Evolutionary conservation across 2,113 vertebrate species (phyloP).

Genomic region (Paramisgurnus dabryanus): DNA sequence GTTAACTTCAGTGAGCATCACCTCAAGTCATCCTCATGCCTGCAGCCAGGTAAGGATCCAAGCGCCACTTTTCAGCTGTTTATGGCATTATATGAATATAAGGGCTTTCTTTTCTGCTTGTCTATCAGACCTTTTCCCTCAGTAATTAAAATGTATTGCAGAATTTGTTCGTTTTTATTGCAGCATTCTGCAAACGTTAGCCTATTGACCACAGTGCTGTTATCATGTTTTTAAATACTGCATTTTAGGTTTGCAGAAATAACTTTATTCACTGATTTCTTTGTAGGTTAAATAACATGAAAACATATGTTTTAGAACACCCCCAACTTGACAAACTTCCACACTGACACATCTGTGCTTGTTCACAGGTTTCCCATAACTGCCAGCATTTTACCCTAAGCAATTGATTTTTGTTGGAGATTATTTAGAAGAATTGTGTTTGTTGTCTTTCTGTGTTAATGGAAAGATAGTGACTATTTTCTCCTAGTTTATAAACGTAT

Average conservation of each 20-base stretch:
- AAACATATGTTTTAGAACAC: constrained; percentile 27
- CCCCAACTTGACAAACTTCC: constrained; percentile 1
- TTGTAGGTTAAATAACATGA: not conserved
- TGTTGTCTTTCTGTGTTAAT: not conserved
- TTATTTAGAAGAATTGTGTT: not conserved
- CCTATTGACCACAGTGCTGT: not conserved
- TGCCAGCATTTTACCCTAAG: not conserved
- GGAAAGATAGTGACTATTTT: not conserved
- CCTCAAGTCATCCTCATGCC: constrained; percentile 58
- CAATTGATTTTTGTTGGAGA: not conserved
- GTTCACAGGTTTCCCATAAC: constrained; percentile 31
- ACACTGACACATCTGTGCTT: constrained; percentile 39
- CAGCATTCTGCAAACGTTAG: not conserved
- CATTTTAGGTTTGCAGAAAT: not conserved
- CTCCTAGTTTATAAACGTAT: not conserved
- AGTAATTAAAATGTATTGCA: too few relatives aligned
- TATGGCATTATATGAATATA: not conserved
- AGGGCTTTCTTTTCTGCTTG: not conserved
- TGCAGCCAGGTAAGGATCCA: constrained; percentile 65
- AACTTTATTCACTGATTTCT: not conserved
- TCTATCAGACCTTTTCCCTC: not conserved
- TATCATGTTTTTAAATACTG: not conserved
- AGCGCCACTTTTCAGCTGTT: not conserved
- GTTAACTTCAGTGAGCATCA: constrained; percentile 15
- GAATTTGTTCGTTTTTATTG: not conserved